phyloP scores from a whole-genome alignment of 2,888 invertebrate genomes.

The Tanypteryx hageni region DNA sequence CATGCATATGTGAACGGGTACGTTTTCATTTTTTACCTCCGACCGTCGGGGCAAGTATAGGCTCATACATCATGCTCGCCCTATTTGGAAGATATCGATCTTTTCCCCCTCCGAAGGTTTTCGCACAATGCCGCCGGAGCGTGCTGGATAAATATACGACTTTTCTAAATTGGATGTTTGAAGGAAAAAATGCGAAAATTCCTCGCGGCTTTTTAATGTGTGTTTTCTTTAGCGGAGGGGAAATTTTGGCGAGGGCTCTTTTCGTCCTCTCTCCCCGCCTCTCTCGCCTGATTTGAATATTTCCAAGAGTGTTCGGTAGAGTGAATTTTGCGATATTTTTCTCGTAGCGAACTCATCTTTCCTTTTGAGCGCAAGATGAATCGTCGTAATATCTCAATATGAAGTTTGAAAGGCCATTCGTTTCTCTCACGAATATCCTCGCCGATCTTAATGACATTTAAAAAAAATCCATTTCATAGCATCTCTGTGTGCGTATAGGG shows the following conservation, averaged over 20 bases:
- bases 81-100: slow-evolving; percentile 45
- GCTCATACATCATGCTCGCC: slow-evolving; percentile 31
- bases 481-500: not conserved
- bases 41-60: not conserved
- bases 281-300: slow-evolving; percentile 53
- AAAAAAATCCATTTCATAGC: not conserved
- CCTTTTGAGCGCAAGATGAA: not conserved
- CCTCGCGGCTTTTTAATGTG: slow-evolving; percentile 19
- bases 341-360: not conserved
- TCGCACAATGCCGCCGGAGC: not conserved
- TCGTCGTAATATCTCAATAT: not conserved
- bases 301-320: not conserved
- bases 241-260: slow-evolving; percentile 15
- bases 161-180: slow-evolving; percentile 56
- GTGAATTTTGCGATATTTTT: slow-evolving; percentile 25
- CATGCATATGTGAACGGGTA: not conserved
- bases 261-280: not conserved
- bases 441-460: not conserved
- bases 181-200: slow-evolving; percentile 8
- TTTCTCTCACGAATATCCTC: not conserved
- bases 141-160: slow-evolving; percentile 20
- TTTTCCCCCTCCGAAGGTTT: not conserved
- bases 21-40: not conserved
- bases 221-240: slow-evolving; percentile 17
- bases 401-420: slow-evolving; percentile 18